phyloP scores from a whole-genome alignment of 2,888 invertebrate species.

The Prosopocoilus inquinatus region DNA sequence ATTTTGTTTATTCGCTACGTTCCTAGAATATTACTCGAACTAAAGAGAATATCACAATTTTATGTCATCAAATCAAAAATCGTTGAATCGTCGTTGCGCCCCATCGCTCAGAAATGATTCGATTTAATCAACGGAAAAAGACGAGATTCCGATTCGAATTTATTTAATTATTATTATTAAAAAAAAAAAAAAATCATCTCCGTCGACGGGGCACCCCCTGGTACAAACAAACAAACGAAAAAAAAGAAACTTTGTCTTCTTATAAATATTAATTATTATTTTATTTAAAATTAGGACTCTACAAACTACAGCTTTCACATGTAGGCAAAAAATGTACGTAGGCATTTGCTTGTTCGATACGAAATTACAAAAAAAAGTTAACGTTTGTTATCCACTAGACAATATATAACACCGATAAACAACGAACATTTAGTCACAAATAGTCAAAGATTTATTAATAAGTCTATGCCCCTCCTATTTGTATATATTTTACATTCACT shows the following conservation, averaged over 20 bases:
- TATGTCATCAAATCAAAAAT: slow-evolving; percentile 12
- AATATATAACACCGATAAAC: slow-evolving; percentile 27
- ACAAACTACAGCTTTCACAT: neutral
- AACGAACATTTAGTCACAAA: slow-evolving; percentile 25
- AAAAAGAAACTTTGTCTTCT: no score
- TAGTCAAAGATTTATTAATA: slow-evolving; percentile 31
- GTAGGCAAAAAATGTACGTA: neutral
- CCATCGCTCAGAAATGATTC: neutral
- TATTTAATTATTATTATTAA: no score
- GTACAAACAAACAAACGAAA: no score
- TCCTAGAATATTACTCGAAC: slow-evolving; percentile 9
- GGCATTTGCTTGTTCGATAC: slow-evolving; percentile 15
- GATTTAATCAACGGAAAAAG: neutral
- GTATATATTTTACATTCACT: slow-evolving; percentile 13
- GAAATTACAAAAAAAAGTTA: slow-evolving; percentile 1
- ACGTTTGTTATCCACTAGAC: slow-evolving; percentile 10
- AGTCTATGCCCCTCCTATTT: slow-evolving; percentile 51
- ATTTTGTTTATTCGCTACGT: slow-evolving; percentile 4
- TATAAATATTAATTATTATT: no score
- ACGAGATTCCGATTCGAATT: neutral
- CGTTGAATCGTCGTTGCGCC: neutral
- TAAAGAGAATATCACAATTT: slow-evolving; percentile 18
- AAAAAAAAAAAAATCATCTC: no score
- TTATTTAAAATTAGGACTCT: slow-evolving; percentile 1
- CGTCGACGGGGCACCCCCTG: no score